Base-by-base conservation (phyloP, 2,888 invertebrate genomes). In the Epicampocera succincta region DNA sequence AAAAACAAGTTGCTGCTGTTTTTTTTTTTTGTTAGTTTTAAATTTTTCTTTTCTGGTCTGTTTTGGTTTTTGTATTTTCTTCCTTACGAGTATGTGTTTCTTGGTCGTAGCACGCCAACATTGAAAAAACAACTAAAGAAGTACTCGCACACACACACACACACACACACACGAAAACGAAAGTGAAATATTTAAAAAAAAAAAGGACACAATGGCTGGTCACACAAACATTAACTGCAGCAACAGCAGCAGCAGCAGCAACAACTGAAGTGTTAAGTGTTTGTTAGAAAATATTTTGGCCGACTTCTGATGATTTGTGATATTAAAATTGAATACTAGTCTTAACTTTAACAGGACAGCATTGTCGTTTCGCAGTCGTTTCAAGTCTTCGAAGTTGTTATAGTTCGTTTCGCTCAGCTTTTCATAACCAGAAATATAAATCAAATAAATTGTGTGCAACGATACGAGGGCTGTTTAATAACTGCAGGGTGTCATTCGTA, bases 121-220 rank as follows among this genome's bases (percentile, higher is more conserved):
- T 61, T 11, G 15, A 38, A 40, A 33, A 38, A 9, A 52, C 33
- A 44, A n/a, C n/a, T n/a, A n/a, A n/a, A n/a, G n/a, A n/a, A n/a
- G n/a, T n/a, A n/a, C n/a, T n/a, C n/a, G n/a, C n/a, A n/a, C n/a
- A n/a, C n/a, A n/a, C n/a, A n/a, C n/a, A n/a, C n/a, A n/a, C n/a
- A n/a, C n/a, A n/a, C n/a, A n/a, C n/a, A n/a, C n/a, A n/a, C n/a
- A n/a, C 33, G 8, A 82, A 78, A 78, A 42, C 52, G 82, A 82
- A 82, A 82, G 75, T 82, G 74, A 82, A 78, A 82, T 78, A 75
- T 78, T 82, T 71, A 71, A 78, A 15, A 77, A 82, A 78, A 33
- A 9, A 33, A 33, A 33, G 9, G 33, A 33, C 1, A 82, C 74
- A 82, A n/a, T n/a, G 25, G 65, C 66, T 75, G 74, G 74, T 75